Base-by-base conservation (phyloP, 2,797 vertebrate genomes). In the Lateolabrax maculatus region DNA sequence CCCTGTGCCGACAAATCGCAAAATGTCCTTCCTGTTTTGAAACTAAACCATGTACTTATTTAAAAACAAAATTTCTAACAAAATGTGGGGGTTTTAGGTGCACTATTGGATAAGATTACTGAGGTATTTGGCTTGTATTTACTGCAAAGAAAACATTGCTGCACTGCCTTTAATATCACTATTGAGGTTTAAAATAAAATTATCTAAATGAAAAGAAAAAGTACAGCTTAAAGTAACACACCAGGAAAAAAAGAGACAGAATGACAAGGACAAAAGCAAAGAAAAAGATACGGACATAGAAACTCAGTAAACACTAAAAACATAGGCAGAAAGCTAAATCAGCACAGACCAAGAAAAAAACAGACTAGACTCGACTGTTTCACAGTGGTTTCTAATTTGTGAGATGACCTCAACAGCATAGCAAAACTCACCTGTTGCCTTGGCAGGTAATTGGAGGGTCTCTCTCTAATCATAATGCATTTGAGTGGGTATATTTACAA, bases 401-500 rank as follows among this genome's bases (percentile, higher is more conserved):
- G 63, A 84, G 63, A 66, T 80, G 84, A 89, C 82, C 85, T 78
- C 67, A 75, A 52, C 63, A 16, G 68, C 70, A 44, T 53, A 52
- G 78, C 65, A 71, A 79, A 77, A 81, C 84, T 83, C 56, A 75
- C 77, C 82, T 88, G 89, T 93, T 91, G 86, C 83, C 80, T 63
- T 87, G 69, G 86, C 71, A 88, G 84, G 88, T 85, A 90, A 92
- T 90, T 92, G 81, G 77, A 86, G 71, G 58, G 72, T 84, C 85
- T 88, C 44, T 63, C 77, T 90, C 92, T 88, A 89, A 87, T 90
- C 79, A 90, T 86, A 86, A 89, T 89, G 92, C 77, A 87, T 85
- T 88, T 85, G 83, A 78, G 87, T 85, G 89, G 75, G 62, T 83
- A 90, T 91, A 81, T 92, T 87, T 89, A 84, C 78, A 81, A 55